Percentiles rank a stretch among this genome's conserved stretches.
phyloP scores from a whole-genome alignment of 2,113 vertebrate genomes.

The Psettodes erumei region DNA sequence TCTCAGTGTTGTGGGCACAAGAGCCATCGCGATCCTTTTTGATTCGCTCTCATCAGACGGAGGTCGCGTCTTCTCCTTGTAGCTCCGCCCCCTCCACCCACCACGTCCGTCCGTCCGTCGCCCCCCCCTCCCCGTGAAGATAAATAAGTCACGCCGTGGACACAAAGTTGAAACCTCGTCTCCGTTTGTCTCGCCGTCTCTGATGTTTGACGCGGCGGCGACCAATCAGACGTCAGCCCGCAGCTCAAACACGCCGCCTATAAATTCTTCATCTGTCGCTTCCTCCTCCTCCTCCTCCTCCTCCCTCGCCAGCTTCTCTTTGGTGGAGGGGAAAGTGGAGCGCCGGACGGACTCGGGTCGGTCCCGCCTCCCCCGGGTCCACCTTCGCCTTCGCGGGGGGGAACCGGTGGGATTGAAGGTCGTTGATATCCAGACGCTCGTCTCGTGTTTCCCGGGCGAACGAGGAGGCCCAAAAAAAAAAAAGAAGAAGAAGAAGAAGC shows the following conservation, averaged over 20 bases:
- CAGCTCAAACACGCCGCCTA: conserved; percentile 39
- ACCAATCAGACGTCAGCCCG: conserved; percentile 30
- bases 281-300: not conserved
- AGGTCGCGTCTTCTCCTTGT: conserved; percentile 65
- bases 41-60: conserved; percentile 64
- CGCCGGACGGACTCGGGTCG: too few species aligned
- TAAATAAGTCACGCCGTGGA: conserved; percentile 79
- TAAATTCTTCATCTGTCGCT: conserved; percentile 53
- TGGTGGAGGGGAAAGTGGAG: not conserved
- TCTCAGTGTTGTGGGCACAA: conserved; percentile 67
- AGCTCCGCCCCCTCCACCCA: conserved; percentile 36
- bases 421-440: too few species aligned
- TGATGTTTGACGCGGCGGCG: conserved; percentile 51
- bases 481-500: conserved; percentile 8
- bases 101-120: conserved; percentile 25
- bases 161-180: conserved; percentile 60
- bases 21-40: conserved; percentile 64
- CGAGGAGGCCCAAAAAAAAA: too few species aligned
- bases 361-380: too few species aligned
- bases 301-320: conserved; percentile 3
- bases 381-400: too few species aligned
- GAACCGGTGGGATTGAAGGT: too few species aligned
- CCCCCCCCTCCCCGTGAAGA: conserved; percentile 61
- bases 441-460: too few species aligned
- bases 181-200: conserved; percentile 25